Conservation (phyloP, 1,140 invertebrate species). For the Zeugodacus cucurbitae region DNA sequence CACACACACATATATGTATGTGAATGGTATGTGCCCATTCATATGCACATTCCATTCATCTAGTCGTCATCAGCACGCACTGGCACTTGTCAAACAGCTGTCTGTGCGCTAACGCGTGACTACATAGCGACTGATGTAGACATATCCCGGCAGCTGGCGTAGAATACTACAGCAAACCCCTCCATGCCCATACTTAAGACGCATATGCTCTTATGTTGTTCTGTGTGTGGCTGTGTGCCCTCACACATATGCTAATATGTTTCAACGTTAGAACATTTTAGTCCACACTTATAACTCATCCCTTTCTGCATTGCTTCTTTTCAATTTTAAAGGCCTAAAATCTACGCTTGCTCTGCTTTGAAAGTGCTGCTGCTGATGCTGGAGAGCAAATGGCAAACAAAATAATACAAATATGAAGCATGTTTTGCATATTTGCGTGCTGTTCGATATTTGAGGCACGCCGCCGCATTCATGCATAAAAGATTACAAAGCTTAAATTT, state of each 20-base stretch:
- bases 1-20: not conserved
- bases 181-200: too few species aligned
- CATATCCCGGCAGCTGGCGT: not conserved
- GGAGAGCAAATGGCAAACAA: not conserved
- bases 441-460: slow-evolving; percentile 22
- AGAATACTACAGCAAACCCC: not conserved
- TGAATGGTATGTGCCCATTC: not conserved
- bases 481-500: slow-evolving; percentile 6
- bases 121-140: not conserved
- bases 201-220: too few species aligned
- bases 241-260: not conserved
- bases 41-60: not conserved
- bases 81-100: not conserved
- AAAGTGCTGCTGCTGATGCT: not conserved
- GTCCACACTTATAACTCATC: not conserved
- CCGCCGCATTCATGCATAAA: not conserved
- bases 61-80: not conserved
- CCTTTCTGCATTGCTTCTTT: not conserved
- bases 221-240: not conserved
- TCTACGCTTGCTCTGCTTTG: not conserved
- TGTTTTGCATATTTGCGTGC: slow-evolving; percentile 13
- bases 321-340: not conserved
- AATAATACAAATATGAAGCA: slow-evolving; percentile 20
- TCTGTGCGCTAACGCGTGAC: not conserved
- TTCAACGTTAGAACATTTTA: not conserved